phyloP scores from a whole-genome alignment of 2,888 invertebrate genomes.

The Drosophila limbata region DNA sequence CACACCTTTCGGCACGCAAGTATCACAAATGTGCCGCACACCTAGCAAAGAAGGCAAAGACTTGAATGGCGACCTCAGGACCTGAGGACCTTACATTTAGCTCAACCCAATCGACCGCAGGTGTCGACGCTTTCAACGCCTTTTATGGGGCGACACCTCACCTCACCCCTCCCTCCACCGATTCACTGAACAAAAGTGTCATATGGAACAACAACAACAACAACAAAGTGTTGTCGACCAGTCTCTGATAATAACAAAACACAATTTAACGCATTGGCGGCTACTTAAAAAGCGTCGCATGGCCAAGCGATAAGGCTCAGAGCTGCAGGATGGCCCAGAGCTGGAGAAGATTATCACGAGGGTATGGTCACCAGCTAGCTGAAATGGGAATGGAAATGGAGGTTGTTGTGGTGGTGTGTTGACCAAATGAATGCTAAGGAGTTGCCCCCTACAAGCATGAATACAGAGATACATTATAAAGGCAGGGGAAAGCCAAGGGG shows the following conservation, averaged over 20 bases:
- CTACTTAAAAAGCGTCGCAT: slow-evolving; percentile 80
- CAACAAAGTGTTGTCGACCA: slow-evolving; percentile 23
- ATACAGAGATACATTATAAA: slow-evolving; percentile 31
- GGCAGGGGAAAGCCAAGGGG: slow-evolving; percentile 51
- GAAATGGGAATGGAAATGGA: neutral
- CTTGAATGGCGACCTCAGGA: slow-evolving; percentile 21
- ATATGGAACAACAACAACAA: slow-evolving; percentile 57
- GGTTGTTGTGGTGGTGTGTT: slow-evolving; percentile 31
- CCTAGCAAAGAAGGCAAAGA: slow-evolving; percentile 41
- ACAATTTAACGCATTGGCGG: slow-evolving; percentile 79
- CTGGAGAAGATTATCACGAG: slow-evolving; percentile 40
- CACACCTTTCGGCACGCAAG: slow-evolving; percentile 45
- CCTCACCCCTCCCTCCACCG: neutral
- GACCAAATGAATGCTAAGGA: slow-evolving; percentile 78
- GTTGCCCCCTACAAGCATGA: slow-evolving; percentile 41
- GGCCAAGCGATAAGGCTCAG: slow-evolving; percentile 68
- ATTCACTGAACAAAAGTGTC: slow-evolving; percentile 56
- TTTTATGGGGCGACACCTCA: slow-evolving; percentile 49
- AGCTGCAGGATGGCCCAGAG: slow-evolving; percentile 22
- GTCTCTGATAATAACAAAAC: slow-evolving; percentile 72
- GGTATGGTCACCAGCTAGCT: slow-evolving; percentile 13
- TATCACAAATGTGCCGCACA: slow-evolving; percentile 41
- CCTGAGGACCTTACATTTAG: slow-evolving; percentile 31
- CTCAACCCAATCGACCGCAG: slow-evolving; percentile 62
- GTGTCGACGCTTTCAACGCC: slow-evolving; percentile 75